Evolutionary conservation across 1,140 invertebrate genomes (phyloP), one percentile per base, ranked within the genome.

Genomic region (Apocrypta bakeri): DNA sequence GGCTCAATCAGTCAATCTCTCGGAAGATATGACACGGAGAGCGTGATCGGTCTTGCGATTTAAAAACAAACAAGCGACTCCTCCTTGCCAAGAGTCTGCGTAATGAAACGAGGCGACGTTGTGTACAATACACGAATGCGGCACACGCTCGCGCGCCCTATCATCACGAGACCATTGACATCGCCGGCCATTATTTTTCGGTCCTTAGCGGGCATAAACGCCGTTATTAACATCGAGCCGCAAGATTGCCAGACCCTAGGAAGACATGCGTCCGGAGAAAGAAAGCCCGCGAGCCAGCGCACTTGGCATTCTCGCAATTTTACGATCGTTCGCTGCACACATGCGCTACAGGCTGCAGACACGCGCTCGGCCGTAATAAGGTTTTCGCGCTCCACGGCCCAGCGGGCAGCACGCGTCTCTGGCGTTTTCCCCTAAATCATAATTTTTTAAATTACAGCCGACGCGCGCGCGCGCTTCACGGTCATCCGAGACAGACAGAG

Each of bases 351-450:
- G n/a, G n/a, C 48, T 37, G 37, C 33, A 68, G 25, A 75, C 56
- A 40, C 25, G 17, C 40, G 81, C 56, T 71, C 33, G 69, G n/a
- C 61, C 82, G 73, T 83, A 83, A 83, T 83, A 79, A 83, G 82
- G 61, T 83, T 83, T 83, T 83, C 82, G 82, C 66, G 17, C 48
- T 21, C 17, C 48, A 3, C 42, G 4, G 81, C 63, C 79, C 63
- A 31, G 56, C n/a, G 37, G 14, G 72, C 79, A 40, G 78, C 66
- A 42, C 78, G 42, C 68, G 63, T 33, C 61, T 29, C 21, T 14
- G 42, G 63, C 33, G 40, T 75, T 84, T 84, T 81, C 78, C 83
- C 83, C 79, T 84, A 84, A 84, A 84, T 84, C 83, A 84, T 84
- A 42, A 84, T 84, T 84, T 84, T 77, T 17, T 64, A 84, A 84